Base-by-base conservation (phyloP, 2,113 vertebrate species). In the Scalopus aquaticus region DNA sequence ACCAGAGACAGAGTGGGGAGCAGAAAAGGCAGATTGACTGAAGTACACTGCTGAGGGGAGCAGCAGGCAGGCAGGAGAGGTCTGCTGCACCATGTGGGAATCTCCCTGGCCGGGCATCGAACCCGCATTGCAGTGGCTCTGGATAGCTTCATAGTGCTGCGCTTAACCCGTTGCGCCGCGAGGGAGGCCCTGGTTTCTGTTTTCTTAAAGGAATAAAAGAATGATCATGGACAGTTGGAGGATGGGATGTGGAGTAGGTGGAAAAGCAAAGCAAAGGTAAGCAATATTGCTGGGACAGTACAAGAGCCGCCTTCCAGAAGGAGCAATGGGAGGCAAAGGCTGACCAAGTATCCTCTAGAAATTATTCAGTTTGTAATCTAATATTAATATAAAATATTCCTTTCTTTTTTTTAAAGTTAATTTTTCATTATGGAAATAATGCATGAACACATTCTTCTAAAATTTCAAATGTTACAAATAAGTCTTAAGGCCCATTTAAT, bases 161-260 rank as follows among this genome's bases (percentile, higher is more conserved):
- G n/a, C n/a, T n/a, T n/a, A n/a, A n/a, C n/a, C n/a, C n/a, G n/a
- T n/a, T n/a, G n/a, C n/a, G n/a, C n/a, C n/a, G n/a, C n/a, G n/a
- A n/a, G n/a, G n/a, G n/a, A n/a, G n/a, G n/a, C n/a, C n/a, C n/a
- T 67, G 83, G 44, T 49, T 80, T 84, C 82, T 96, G 19, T 91
- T 86, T 74, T 79, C 42, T 74, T 49, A 35, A 89, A 79, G 77
- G 90, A 83, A 76, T 70, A 60, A 62, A 88, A 39, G 5, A 9
- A 13, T 88, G 74, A 32, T 74, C 15, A 24, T 58, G 15, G 39
- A 20, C 16, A 72, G 19, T 24, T 67, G 28, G 15, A 6, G 19
- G 17, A 0, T 11, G 12, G 26, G 11, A 9, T 56, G 54, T 56
- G 10, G 56, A 90, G 20, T 35, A 79, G 22, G 30, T 69, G 49